A percentile compares a stretch with the other conserved stretches of the same genome.
Conservation (phyloP, 2,888 invertebrate species). For the Apamea crenata region DNA sequence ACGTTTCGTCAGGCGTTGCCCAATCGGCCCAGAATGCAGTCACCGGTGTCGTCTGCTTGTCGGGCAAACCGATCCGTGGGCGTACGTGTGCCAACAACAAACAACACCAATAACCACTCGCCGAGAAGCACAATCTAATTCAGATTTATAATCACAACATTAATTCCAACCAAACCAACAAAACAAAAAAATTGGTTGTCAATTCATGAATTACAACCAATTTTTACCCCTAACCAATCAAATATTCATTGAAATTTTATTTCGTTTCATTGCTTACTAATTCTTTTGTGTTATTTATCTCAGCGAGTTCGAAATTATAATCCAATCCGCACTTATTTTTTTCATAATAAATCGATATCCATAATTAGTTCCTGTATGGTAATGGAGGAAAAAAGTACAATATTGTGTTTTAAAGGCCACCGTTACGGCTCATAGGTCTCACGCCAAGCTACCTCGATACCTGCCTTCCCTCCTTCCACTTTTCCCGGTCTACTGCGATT, state of each 20-base stretch:
- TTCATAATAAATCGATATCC: slow-evolving; percentile 62
- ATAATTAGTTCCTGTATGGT: slow-evolving; percentile 74
- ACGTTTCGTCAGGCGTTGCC: slow-evolving; percentile 76
- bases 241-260: slow-evolving; percentile 60
- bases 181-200: too few relatives aligned
- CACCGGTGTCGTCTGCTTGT: slow-evolving; percentile 76
- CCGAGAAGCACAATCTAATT: slow-evolving; percentile 20
- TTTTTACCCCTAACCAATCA: slow-evolving; percentile 32
- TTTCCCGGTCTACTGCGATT: too few relatives aligned
- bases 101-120: slow-evolving; percentile 25
- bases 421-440: slow-evolving; percentile 79
- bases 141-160: slow-evolving; percentile 23
- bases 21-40: slow-evolving; percentile 83
- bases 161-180: background rate
- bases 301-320: slow-evolving; percentile 60
- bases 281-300: slow-evolving; percentile 55
- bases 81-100: slow-evolving; percentile 73
- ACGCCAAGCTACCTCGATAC: slow-evolving; percentile 72
- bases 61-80: slow-evolving; percentile 65
- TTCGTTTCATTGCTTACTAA: slow-evolving; percentile 37
- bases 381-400: slow-evolving; percentile 71
- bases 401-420: slow-evolving; percentile 74
- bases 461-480: too few relatives aligned
- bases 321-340: slow-evolving; percentile 66
- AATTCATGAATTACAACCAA: slow-evolving; percentile 23